Evolutionary conservation across 2,797 vertebrate species (phyloP).

Genomic region (Neomorphus geoffroyi): DNA sequence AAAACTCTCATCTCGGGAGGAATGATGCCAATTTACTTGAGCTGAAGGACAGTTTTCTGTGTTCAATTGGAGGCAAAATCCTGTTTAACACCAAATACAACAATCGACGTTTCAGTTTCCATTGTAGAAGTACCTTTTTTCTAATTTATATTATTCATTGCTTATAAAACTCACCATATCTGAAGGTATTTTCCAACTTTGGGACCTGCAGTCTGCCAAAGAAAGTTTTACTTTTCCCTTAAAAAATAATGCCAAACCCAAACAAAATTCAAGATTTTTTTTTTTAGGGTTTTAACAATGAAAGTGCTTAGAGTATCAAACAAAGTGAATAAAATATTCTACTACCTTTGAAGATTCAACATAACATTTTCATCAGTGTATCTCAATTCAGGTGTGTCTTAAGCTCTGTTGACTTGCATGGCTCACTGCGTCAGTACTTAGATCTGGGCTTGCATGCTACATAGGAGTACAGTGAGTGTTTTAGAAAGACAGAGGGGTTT

Average conservation of each 20-base stretch:
- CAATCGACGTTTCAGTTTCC: background rate
- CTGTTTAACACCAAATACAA: no score
- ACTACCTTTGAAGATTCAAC: background rate
- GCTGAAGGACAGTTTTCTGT: background rate
- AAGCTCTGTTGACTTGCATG: background rate
- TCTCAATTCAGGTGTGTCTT: background rate
- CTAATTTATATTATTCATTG: background rate
- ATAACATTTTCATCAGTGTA: background rate
- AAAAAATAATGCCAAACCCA: background rate
- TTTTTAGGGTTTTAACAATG: background rate
- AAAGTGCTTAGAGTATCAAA: background rate
- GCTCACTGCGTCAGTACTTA: background rate
- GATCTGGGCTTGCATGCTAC: background rate
- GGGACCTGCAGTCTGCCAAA: background rate
- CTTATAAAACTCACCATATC: background rate
- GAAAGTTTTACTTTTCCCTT: background rate
- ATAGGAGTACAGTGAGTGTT: background rate
- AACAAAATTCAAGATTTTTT: background rate
- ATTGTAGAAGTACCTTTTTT: background rate
- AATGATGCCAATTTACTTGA: background rate
- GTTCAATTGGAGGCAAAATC: background rate
- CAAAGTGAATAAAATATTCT: background rate
- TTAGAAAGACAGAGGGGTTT: background rate
- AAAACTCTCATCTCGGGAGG: background rate
- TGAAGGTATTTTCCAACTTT: background rate